Base-by-base conservation (phyloP, 2,888 invertebrate species). In the Cephus pygmeus region DNA sequence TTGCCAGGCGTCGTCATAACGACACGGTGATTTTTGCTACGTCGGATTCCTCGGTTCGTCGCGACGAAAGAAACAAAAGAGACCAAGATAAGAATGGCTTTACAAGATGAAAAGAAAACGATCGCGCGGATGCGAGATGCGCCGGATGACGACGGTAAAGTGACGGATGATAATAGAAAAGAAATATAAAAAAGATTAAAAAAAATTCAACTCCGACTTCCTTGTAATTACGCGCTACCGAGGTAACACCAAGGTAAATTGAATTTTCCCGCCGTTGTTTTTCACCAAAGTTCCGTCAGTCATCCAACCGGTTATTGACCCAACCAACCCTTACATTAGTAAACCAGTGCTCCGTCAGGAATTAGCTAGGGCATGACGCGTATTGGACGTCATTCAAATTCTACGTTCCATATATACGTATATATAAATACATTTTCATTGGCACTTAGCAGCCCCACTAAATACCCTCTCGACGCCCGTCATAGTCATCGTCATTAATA, bases 401-500 rank as follows among this genome's bases (percentile, higher is more conserved):
- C 71, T 12, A 11, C 33, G 31, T 31, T 71, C 31, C 23, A 31
- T 34, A 31, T 71, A 30, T 1, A 30, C 30, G 9, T 30, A 56
- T 9, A 23, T 23, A 56, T 6, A 40, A 2, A 40, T 6, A 40
- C 15, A 40, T 40, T 40, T 23, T 15, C 23, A 56, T 23, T 56
- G 23, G 9, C 56, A 56, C 23, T 56, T 9, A 56, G 9, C 56
- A 56, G 0, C 23, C 56, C 23, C 23, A 56, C 2, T 56, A 23
- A 56, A 15, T 56, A 15, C 23, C 56, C 23, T 74, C 69, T 30
- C 4, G 35, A 69, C 40, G 73, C 69, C 12, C 36, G 40, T 69
- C 73, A 69, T 69, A 69, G 69, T 74, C 30, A 69, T 68, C 33
- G 36, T 69, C n/a, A 74, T 77, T 73, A 69, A 69, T 69, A 36